Conservation (phyloP, 2,113 vertebrate genomes). For the Leptosomus discolor region DNA sequence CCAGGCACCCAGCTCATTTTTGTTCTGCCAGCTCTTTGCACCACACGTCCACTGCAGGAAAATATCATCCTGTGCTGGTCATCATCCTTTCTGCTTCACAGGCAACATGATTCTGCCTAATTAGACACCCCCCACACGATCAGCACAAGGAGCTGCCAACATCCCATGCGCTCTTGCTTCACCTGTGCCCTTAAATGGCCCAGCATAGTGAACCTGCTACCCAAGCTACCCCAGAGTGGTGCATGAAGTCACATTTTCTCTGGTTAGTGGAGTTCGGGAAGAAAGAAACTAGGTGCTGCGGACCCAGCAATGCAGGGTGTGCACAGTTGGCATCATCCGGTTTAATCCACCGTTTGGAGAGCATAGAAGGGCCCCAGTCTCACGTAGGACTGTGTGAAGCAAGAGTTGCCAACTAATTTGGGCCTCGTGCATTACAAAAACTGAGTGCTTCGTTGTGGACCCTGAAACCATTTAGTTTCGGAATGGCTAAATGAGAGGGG, state of each 20-base stretch:
- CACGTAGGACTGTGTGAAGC: neutral
- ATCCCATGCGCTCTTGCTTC: neutral
- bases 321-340: neutral
- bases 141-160: neutral
- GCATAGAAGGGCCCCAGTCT: fast-evolving
- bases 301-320: neutral
- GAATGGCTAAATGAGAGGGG: neutral
- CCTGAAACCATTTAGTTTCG: neutral
- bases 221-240: too few relatives aligned
- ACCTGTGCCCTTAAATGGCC: neutral
- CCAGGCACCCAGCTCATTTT: neutral
- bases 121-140: neutral
- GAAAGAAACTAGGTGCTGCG: neutral
- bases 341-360: neutral
- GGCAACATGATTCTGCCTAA: neutral
- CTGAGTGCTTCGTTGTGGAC: too few relatives aligned
- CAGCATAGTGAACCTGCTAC: neutral
- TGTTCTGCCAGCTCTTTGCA: neutral
- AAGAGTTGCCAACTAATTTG: fast-evolving
- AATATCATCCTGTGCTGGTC: neutral
- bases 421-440: fast-evolving
- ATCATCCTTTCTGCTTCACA: neutral
- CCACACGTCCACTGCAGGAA: neutral
- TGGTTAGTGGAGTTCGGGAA: neutral
- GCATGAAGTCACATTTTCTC: neutral